Evolutionary conservation across 2,888 invertebrate genomes (phyloP).

Genomic region (Petrophora chlorosata): DNA sequence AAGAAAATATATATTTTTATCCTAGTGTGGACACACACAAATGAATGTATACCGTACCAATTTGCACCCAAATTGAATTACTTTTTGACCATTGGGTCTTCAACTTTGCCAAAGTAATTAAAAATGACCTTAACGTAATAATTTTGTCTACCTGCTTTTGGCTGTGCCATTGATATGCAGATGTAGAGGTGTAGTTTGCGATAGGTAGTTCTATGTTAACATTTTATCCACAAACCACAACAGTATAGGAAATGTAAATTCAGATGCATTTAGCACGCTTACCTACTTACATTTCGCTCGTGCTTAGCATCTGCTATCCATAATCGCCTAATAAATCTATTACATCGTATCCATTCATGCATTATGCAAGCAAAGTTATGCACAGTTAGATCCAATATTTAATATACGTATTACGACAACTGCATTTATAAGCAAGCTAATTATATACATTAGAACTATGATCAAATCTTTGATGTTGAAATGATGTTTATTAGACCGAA

Average conservation of each 20-base stretch:
- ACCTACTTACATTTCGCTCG: conserved; percentile 13
- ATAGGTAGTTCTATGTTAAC: too few species aligned
- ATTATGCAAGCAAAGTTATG: conserved; percentile 16
- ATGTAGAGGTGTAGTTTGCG: too few species aligned
- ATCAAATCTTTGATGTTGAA: conserved; percentile 34
- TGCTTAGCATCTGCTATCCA: conserved; percentile 14
- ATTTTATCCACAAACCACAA: too few species aligned
- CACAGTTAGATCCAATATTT: conserved; percentile 10
- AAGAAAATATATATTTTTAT: conserved; percentile 55
- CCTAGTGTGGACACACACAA: too few species aligned
- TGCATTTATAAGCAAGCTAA: conserved; percentile 10
- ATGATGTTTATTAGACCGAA: conserved; percentile 45
- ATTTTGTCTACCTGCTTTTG: too few species aligned
- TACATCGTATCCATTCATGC: conserved; percentile 10
- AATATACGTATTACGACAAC: conserved; percentile 10
- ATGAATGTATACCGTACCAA: too few species aligned
- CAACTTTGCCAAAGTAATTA: too few species aligned
- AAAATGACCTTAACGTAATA: too few species aligned
- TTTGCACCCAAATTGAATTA: too few species aligned
- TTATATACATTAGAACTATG: too few species aligned
- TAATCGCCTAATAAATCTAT: conserved; percentile 8
- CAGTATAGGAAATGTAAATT: conserved; percentile 20
- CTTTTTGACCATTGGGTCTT: too few species aligned
- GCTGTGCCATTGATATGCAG: too few species aligned
- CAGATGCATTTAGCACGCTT: conserved; percentile 5